Evolutionary conservation across 1,140 invertebrate genomes (phyloP).

Genomic region (Monochamus saltuarius): DNA sequence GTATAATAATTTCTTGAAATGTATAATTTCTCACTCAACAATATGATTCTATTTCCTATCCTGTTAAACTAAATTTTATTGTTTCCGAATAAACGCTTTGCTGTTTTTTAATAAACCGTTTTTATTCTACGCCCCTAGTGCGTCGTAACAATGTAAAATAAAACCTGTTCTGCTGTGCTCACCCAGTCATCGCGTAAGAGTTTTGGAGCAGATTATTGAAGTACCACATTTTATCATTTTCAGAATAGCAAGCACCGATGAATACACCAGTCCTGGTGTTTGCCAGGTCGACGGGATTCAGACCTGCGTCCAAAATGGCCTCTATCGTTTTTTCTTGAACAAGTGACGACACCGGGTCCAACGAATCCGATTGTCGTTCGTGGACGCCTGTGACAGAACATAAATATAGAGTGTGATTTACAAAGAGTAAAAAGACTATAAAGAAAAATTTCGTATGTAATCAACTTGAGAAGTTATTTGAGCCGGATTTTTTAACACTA

Average conservation of each 20-base stretch:
- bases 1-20: too few species aligned
- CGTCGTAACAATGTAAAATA: too few species aligned
- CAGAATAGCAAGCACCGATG: conserved; percentile 67
- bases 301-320: conserved; percentile 85
- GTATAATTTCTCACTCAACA: too few species aligned
- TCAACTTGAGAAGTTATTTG: too few species aligned
- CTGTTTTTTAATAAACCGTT: too few species aligned
- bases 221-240: conserved; percentile 69
- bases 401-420: background rate
- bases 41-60: too few species aligned
- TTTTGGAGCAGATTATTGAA: conserved; percentile 62
- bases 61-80: too few species aligned
- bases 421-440: too few species aligned
- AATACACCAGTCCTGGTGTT: conserved; percentile 79
- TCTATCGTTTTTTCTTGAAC: conserved; percentile 85
- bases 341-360: conserved; percentile 88
- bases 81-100: too few species aligned
- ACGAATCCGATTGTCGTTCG: conserved; percentile 77
- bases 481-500: too few species aligned
- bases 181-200: conserved; percentile 71
- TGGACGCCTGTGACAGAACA: conserved; percentile 66
- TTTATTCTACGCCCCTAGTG: too few species aligned
- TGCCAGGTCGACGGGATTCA: conserved; percentile 60
- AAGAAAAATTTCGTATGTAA: too few species aligned
- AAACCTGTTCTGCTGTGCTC: conserved; percentile 32